Conservation (phyloP, 1,140 invertebrate genomes). For the Formica exsecta region DNA sequence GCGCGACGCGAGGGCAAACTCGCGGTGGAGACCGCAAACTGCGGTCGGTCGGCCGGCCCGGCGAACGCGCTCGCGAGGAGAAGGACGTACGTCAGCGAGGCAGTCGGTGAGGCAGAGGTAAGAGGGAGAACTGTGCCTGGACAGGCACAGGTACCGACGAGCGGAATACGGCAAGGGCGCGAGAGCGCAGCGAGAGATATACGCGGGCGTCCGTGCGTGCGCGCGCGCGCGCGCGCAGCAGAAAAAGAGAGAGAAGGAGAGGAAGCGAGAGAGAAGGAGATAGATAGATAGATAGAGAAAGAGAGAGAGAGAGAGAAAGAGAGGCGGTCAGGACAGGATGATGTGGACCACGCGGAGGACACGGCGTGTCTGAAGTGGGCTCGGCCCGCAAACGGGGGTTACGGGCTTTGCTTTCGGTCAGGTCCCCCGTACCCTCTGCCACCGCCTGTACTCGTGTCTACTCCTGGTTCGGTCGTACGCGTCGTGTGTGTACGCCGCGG, state of each 20-base stretch:
- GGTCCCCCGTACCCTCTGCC: constrained; percentile 66
- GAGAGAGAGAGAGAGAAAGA: constrained; percentile 45
- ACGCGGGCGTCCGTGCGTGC: constrained; percentile 9
- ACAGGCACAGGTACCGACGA: constrained; percentile 23
- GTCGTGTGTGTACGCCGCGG: constrained; percentile 45
- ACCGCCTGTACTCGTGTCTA: constrained; percentile 64
- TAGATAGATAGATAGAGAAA: constrained; percentile 39
- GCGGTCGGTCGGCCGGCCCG: constrained; percentile 60
- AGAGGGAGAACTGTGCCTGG: constrained; percentile 59
- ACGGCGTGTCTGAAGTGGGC: constrained; percentile 78
- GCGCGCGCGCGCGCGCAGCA: background rate
- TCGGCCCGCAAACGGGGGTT: constrained; percentile 73
- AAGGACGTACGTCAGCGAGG: constrained; percentile 63
- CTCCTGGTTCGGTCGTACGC: constrained; percentile 54
- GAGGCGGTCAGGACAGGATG: constrained; percentile 60
- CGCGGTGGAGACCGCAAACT: constrained; percentile 71
- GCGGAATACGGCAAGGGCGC: constrained; percentile 57
- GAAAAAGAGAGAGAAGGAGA: background rate
- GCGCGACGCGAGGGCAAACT: constrained; percentile 71
- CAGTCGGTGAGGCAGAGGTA: constrained; percentile 41
- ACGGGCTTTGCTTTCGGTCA: constrained; percentile 77
- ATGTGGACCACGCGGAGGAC: constrained; percentile 81
- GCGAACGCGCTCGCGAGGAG: constrained; percentile 65
- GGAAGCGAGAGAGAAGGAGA: constrained; percentile 6
- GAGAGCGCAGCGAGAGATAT: constrained; percentile 35